These are phyloP conservation scores for Enhydra lutris DNA, from an alignment of 2,113 vertebrate genomes.

Conservation along the genomic window DNA sequence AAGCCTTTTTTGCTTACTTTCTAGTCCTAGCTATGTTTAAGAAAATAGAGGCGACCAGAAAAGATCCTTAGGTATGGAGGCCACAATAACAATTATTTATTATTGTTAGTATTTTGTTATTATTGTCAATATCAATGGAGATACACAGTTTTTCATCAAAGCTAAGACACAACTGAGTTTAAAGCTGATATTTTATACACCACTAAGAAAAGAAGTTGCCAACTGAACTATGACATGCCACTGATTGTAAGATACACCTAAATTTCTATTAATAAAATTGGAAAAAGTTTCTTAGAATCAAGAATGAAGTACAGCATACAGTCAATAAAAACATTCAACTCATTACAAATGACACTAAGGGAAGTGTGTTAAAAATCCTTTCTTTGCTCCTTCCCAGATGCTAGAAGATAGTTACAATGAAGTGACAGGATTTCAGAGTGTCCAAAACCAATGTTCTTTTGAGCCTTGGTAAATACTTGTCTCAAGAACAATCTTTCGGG, in stretches of 20 bases:
- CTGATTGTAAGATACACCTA: background rate
- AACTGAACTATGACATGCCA: background rate
- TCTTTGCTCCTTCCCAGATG: background rate
- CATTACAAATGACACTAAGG: constrained; percentile 3
- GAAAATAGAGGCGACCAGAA: background rate
- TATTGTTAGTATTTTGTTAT: background rate
- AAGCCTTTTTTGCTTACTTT: background rate
- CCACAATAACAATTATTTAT: background rate
- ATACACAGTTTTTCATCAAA: constrained; percentile 16
- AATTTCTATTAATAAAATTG: background rate
- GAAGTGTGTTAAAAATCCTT: background rate
- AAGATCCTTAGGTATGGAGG: background rate
- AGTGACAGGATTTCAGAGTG: background rate
- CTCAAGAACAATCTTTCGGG: background rate
- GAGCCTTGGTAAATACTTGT: background rate
- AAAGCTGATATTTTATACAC: background rate
- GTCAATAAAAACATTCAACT: background rate
- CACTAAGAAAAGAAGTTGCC: background rate
- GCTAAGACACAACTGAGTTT: background rate
- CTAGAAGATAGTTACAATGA: background rate
- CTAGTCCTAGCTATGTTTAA: background rate
- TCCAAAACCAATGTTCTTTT: background rate
- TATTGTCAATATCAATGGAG: background rate
- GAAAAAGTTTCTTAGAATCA: constrained; percentile 4
- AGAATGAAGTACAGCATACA: background rate